Evolutionary conservation across 2,888 invertebrate species (phyloP).

Genomic region (Nephrotoma appendiculata): DNA sequence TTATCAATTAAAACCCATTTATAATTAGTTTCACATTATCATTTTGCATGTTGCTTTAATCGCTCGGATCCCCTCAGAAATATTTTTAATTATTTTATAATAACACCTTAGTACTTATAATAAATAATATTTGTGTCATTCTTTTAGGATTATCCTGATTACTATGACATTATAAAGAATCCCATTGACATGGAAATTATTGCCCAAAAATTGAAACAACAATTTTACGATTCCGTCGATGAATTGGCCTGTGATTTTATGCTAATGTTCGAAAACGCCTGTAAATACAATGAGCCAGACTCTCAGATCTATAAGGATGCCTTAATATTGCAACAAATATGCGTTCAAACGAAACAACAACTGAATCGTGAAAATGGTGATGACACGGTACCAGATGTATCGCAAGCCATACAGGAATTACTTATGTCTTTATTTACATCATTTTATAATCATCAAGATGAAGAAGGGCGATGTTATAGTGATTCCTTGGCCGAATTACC

Average conservation of each 20-base stretch:
- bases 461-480: constrained; percentile 90
- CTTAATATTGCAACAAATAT: constrained; percentile 76
- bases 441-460: constrained; percentile 92
- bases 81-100: too few relatives aligned
- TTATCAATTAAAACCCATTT: too few relatives aligned
- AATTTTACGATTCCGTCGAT: constrained; percentile 64
- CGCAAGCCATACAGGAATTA: constrained; percentile 79
- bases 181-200: constrained; percentile 96
- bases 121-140: constrained; percentile 8
- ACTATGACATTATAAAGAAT: constrained; percentile 91
- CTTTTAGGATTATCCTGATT: constrained; percentile 79
- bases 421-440: constrained; percentile 82
- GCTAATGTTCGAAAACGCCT: constrained; percentile 92
- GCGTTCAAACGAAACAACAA: constrained; percentile 81
- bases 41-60: constrained; percentile 5
- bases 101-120: background rate
- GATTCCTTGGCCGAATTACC: constrained; percentile 91
- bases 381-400: constrained; percentile 79
- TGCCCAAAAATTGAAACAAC: constrained; percentile 66
- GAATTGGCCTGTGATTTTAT: constrained; percentile 80
- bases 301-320: constrained; percentile 97
- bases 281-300: constrained; percentile 94
- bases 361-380: constrained; percentile 45
- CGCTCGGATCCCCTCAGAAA: background rate
- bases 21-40: background rate